These are phyloP conservation scores for Conus canariensis DNA, from an alignment of 2,888 invertebrate species.

Conservation along the genomic window DNA sequence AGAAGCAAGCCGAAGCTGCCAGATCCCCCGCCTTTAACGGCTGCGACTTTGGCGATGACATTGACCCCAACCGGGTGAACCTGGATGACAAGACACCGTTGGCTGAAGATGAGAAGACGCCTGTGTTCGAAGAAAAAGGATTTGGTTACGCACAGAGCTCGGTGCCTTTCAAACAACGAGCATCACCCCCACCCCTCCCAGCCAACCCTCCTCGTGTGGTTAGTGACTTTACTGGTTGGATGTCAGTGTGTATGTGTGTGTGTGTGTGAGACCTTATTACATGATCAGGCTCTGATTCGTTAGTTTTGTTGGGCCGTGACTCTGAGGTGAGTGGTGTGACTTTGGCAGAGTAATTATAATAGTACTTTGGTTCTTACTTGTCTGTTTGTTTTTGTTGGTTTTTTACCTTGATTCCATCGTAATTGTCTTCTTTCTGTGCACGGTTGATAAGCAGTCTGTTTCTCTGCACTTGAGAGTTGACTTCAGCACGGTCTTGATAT, in stretches of 20 bases:
- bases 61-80: constrained; percentile 29
- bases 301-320: no score
- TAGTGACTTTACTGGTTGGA: constrained; percentile 15
- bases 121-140: constrained; percentile 29
- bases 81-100: constrained; percentile 35
- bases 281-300: neutral
- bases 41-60: constrained; percentile 18
- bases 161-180: neutral
- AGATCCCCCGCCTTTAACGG: constrained; percentile 37
- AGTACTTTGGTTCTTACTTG: no score
- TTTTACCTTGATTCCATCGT: no score
- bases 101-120: constrained; percentile 24
- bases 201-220: constrained; percentile 53
- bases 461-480: no score
- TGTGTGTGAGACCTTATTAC: neutral
- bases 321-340: no score
- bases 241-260: neutral
- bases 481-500: no score
- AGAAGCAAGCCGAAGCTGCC: constrained; percentile 59
- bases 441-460: no score
- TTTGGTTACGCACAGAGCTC: constrained; percentile 11
- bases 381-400: no score
- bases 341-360: no score
- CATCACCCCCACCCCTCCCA: constrained; percentile 52
- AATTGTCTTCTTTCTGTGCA: no score